Evolutionary conservation across 2,797 vertebrate genomes (phyloP).

Genomic region (Ibycter americanus): DNA sequence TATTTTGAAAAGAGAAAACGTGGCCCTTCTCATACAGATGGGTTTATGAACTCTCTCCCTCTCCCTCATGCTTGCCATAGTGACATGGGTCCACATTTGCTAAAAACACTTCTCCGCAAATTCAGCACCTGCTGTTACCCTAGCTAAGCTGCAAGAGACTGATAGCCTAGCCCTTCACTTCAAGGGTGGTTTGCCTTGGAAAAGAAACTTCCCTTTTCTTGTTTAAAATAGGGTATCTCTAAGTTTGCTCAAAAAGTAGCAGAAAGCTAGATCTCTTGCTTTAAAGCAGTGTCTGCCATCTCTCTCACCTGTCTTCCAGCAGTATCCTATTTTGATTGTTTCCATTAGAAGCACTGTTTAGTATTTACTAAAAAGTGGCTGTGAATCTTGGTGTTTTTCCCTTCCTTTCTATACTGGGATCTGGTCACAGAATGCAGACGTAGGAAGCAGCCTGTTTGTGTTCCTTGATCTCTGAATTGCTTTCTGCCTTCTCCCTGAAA

Average conservation of each 20-base stretch:
- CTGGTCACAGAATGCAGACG: not conserved
- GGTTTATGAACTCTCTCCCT: not conserved
- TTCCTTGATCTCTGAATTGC: not conserved
- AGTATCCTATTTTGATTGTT: not conserved
- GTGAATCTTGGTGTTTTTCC: not conserved
- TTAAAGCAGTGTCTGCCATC: not conserved
- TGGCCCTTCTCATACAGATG: not conserved
- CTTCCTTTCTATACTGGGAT: not conserved
- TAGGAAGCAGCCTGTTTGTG: not conserved
- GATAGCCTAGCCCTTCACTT: not conserved
- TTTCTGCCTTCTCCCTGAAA: not conserved
- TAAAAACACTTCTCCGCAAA: not conserved
- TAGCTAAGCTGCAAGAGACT: not conserved
- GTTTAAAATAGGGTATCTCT: not conserved
- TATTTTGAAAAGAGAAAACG: not conserved
- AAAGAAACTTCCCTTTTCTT: not conserved
- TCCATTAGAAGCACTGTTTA: not conserved
- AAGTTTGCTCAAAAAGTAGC: not conserved
- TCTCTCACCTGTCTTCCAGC: not conserved
- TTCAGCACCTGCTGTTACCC: not conserved
- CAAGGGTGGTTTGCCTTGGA: not conserved
- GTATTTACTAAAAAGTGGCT: not conserved
- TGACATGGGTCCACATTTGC: not conserved
- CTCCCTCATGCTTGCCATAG: not conserved
- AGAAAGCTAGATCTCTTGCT: not conserved